Conservation (phyloP, 2,113 vertebrate genomes). For the Trochalopteron elliotii region DNA sequence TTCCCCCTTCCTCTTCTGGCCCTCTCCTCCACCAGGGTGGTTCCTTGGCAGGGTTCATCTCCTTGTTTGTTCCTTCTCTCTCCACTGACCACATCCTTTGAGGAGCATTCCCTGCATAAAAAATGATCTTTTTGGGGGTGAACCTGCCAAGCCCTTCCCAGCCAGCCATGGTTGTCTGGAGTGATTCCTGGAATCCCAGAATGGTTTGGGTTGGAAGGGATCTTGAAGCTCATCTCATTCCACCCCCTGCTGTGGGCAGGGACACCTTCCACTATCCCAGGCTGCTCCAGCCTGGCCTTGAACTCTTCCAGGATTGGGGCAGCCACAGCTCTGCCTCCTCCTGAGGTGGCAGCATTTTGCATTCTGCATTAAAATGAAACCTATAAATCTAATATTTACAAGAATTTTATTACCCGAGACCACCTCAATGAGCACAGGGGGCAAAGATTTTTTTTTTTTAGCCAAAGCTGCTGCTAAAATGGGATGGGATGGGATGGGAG, state of each 20-base stretch:
- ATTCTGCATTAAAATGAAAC: not conserved
- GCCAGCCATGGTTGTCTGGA: not conserved
- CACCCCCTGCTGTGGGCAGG: not conserved
- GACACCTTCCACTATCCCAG: not conserved
- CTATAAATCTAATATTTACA: not conserved
- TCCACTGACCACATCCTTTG: not conserved
- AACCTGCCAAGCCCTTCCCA: not conserved
- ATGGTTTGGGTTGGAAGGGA: not conserved
- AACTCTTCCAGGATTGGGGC: not conserved
- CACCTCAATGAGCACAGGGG: rapidly evolving
- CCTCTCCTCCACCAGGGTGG: not conserved
- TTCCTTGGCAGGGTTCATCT: not conserved
- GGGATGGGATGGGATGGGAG: no score
- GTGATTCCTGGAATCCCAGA: not conserved
- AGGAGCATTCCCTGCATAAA: not conserved
- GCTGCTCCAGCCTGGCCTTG: not conserved
- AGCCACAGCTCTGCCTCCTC: not conserved
- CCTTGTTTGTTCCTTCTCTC: not conserved
- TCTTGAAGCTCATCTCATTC: not conserved
- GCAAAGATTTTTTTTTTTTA: not conserved
- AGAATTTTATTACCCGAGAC: not conserved
- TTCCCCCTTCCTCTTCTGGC: not conserved
- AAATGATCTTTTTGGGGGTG: not conserved
- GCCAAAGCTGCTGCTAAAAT: not conserved
- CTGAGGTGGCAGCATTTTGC: not conserved